Conservation (phyloP, 2,113 vertebrate genomes). For the Okapia johnstoni region DNA sequence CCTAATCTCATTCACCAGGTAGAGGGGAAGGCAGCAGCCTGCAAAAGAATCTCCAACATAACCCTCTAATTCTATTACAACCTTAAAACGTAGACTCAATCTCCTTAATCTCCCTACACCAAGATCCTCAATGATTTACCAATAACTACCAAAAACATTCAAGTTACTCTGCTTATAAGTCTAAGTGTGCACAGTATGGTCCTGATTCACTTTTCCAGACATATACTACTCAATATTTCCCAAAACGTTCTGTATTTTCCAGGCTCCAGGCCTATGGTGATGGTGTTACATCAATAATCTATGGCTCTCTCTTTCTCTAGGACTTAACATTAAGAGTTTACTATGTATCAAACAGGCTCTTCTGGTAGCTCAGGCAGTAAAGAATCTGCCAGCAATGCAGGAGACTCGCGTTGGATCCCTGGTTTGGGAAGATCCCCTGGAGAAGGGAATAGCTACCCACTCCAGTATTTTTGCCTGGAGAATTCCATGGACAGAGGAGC, state of each 20-base stretch:
- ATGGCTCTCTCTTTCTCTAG: not conserved
- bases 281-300: not conserved
- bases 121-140: not conserved
- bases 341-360: not conserved
- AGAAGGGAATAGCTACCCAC: not conserved
- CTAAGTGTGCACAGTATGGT: not conserved
- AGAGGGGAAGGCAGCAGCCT: not conserved
- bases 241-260: not conserved
- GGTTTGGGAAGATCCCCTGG: not conserved
- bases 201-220: not conserved
- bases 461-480: not conserved
- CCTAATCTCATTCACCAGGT: not conserved
- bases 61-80: not conserved
- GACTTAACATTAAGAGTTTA: not conserved
- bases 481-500: not conserved
- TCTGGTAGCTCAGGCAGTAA: not conserved
- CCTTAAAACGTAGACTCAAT: not conserved
- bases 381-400: not conserved
- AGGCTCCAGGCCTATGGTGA: not conserved
- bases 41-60: not conserved
- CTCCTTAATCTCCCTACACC: not conserved
- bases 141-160: not conserved
- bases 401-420: not conserved
- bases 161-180: not conserved
- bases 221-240: not conserved